These are phyloP conservation scores for Papilio glaucus DNA, from an alignment of 1,140 invertebrate species.

Conservation along the genomic window DNA sequence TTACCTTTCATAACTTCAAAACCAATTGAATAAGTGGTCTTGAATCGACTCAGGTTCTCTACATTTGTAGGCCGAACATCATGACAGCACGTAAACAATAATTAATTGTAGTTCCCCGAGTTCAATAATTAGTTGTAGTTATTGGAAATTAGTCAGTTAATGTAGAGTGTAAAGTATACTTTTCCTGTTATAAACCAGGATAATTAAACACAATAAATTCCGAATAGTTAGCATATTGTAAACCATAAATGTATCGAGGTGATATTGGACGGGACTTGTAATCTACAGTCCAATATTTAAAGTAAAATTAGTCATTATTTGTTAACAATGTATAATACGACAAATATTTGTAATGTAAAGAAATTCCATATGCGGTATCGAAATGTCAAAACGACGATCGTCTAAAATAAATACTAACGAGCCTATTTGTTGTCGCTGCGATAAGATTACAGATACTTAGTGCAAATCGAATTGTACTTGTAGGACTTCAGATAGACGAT, in stretches of 20 bases:
- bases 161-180: not conserved
- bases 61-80: too few species aligned
- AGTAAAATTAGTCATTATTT: slow-evolving; percentile 21
- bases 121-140: too few species aligned
- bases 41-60: too few species aligned
- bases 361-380: slow-evolving; percentile 37
- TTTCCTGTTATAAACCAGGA: slow-evolving; percentile 14
- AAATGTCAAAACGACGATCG: slow-evolving; percentile 12
- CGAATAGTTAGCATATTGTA: not conserved
- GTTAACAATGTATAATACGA: slow-evolving; percentile 1
- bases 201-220: not conserved
- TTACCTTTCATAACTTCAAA: not conserved
- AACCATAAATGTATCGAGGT: not conserved
- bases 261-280: not conserved
- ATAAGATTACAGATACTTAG: slow-evolving; percentile 44
- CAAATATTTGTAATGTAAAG: slow-evolving; percentile 24
- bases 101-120: not conserved
- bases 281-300: slow-evolving; percentile 15
- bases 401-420: slow-evolving; percentile 33
- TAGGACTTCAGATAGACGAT: slow-evolving; percentile 10
- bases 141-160: not conserved
- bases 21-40: not conserved
- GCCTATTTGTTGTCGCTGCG: slow-evolving; percentile 27
- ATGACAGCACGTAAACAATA: not conserved
- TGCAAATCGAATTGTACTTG: slow-evolving; percentile 29